Evolutionary conservation across 1,140 invertebrate genomes (phyloP), one percentile per base, ranked within the genome.

Genomic region (Mesaphorura yosii): DNA sequence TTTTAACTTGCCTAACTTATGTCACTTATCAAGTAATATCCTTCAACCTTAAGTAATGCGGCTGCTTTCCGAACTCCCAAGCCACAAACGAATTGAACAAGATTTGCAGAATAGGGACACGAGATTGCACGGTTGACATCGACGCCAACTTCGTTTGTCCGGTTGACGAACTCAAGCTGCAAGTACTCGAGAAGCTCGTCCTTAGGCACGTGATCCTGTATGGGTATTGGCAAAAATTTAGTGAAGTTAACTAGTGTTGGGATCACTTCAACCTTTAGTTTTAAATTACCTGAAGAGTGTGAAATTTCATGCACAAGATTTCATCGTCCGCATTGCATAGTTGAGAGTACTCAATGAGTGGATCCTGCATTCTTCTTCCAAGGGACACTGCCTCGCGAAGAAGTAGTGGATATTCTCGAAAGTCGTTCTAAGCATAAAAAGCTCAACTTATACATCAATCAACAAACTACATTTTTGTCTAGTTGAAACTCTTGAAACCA

Each of bases 31-130:
- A 34, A 34, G 10, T 34, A 34, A 60, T 14, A 7, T 12, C 23
- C 23, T 17, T 22, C 6, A 5, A 46, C 76, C 77, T 91, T 89
- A 2, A 98, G 75, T 20, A 98, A 68, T 4, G 89, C 84, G 65
- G 84, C 80, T 0, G 86, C 91, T 72, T 99, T 99, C 48, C 95
- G 76, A 0, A 92, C 89, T 2, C 96, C 96, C 7, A 99, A 71
- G 34, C 96, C 96, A 70, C 92, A 96, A 2, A 98, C 83, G 70
- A 98, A 99, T 72, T 99, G 96, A 4, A 98, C 74, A n/a, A 98
- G 68, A 66, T 90, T 84, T 1, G 83, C 76, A 1, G 88, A 88
- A 58, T 96, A 84, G 0, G 84, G 77, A 48, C 89, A 86, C 49
- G 88, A 78, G 1, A 98, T 82, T 15, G 88, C 86, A 64, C 85